Base-by-base conservation (phyloP, 2,888 invertebrate genomes). In the Microctonus aethiopoides region DNA sequence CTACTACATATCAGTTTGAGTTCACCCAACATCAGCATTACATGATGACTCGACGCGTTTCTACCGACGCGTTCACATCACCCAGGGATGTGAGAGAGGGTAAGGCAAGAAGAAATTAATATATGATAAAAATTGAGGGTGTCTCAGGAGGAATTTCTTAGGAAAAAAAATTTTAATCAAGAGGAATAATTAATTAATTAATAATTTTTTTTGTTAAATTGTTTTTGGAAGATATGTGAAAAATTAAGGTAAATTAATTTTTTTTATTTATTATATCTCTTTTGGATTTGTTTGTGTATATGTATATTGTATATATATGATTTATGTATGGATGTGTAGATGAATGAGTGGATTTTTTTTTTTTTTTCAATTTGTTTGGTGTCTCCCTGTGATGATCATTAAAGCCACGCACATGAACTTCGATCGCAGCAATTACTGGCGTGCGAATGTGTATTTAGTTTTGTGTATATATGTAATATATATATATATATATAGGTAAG, bases 11-110 rank as follows among this genome's bases (percentile, higher is more conserved):
- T 16, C 16, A 5, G 16, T 16, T 16, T 16, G 16, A n/a, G 46
- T 46, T 16, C 61, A 60, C 61, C 83, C 84, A 84, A 83, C 80
- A 80, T 5, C 85, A 82, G 85, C 85, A 86, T 86, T 86, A 86
- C 85, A 84, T 80, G 84, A 83, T 86, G 86, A 86, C 86, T 86
- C 81, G 81, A 77, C 84, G 41, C 36, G 57, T 67, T 57, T 64
- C 54, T 54, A 54, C 54, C 54, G 13, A 34, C 39, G 41, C 39
- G 54, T 52, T 34, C 54, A 34, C 56, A 65, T 65, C 56, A 54
- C 54, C 54, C 39, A 22, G 56, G 16, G 54, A 60, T 56, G 24
- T 62, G 36, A 39, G 39, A 54, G 24, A 39, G 57, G 32, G 20
- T 2, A 57, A 29, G 32, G 32, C 2, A 32, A 22, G 29, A 61